Conservation (phyloP, 2,113 vertebrate species). For the Sigmodon hispidus region DNA sequence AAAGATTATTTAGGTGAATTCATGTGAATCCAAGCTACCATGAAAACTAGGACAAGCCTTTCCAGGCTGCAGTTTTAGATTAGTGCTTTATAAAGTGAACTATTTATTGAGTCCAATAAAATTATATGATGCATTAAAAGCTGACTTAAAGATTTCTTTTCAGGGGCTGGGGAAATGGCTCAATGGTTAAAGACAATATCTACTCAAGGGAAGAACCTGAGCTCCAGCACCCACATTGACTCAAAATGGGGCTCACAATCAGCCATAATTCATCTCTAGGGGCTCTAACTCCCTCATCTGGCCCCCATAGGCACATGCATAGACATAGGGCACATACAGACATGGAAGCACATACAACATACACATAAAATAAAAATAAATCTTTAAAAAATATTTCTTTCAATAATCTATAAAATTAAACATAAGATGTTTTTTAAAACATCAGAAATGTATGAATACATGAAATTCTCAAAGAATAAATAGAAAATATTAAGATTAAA, state of each 20-base stretch:
- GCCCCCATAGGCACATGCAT: neutral
- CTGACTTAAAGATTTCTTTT: neutral
- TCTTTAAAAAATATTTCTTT: neutral
- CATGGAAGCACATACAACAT: neutral
- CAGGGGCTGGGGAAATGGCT: neutral
- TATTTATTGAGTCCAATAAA: conserved; percentile 4
- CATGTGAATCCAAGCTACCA: neutral
- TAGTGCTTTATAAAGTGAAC: neutral
- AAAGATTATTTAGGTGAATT: neutral
- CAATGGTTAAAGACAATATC: neutral
- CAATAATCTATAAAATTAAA: neutral
- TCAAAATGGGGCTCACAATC: neutral
- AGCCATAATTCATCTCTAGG: neutral
- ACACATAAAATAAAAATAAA: neutral
- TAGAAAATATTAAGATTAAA: neutral
- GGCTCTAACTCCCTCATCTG: neutral
- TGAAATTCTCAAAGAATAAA: neutral
- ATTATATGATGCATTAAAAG: neutral
- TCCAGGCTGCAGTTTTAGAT: neutral
- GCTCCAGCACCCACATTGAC: neutral
- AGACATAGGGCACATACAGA: neutral
- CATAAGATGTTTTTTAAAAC: neutral
- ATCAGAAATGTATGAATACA: neutral
- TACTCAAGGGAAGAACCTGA: neutral
- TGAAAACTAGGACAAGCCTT: neutral